A percentile compares a stretch with the other conserved stretches of the same genome.
Evolutionary conservation across 2,888 invertebrate genomes (phyloP).

Genomic region (Mesoligia furuncula): DNA sequence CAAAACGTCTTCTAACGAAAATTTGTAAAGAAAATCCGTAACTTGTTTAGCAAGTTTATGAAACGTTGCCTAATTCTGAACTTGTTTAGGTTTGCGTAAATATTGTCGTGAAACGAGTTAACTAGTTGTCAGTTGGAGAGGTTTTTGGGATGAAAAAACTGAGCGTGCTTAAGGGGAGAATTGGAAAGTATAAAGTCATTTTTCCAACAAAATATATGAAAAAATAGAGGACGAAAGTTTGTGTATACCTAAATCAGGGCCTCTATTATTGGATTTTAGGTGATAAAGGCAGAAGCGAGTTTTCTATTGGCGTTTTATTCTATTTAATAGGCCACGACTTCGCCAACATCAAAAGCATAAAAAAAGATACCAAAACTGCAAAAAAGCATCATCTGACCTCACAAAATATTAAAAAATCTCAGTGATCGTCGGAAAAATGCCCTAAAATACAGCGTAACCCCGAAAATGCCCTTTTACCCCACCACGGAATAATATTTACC

Average conservation of each 20-base stretch:
- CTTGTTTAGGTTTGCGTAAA: conserved; percentile 45
- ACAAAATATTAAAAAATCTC: conserved; percentile 10
- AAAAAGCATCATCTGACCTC: background rate
- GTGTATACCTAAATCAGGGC: background rate
- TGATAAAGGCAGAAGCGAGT: background rate
- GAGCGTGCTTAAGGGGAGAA: background rate
- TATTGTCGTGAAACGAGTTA: conserved; percentile 30
- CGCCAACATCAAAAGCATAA: background rate
- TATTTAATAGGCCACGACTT: too few relatives aligned
- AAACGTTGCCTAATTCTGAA: conserved; percentile 43
- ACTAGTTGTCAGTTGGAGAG: conserved; percentile 19
- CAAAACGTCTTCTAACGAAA: conserved; percentile 34
- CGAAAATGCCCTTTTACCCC: conserved; percentile 76
- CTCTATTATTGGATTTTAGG: background rate
- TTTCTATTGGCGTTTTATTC: background rate
- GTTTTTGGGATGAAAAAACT: conserved; percentile 3
- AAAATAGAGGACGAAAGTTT: background rate
- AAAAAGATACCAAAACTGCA: background rate
- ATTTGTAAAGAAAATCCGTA: conserved; percentile 47
- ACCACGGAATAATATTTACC: conserved; percentile 77
- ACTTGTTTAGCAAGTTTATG: conserved; percentile 50
- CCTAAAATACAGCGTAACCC: conserved; percentile 78
- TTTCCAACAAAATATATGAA: background rate
- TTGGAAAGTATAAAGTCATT: background rate
- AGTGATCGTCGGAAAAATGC: conserved; percentile 72